These are phyloP conservation scores for Paracanthobrama guichenoti DNA, from an alignment of 2,113 vertebrate genomes.

Conservation along the genomic window DNA sequence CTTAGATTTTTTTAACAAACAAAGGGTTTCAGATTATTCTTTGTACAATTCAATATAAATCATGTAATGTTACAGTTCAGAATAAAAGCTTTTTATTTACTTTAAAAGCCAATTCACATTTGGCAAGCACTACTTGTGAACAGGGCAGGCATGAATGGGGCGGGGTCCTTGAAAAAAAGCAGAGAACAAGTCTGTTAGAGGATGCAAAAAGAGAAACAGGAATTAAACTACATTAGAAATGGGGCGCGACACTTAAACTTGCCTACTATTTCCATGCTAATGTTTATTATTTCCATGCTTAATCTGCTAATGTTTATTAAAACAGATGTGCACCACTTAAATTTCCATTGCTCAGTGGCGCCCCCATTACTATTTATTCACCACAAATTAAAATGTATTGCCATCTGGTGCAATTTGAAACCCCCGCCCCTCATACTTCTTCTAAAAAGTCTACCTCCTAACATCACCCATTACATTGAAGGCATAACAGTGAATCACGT, in stretches of 20 bases:
- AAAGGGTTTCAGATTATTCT: too few relatives aligned
- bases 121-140: too few relatives aligned
- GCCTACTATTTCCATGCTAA: constrained; percentile 19
- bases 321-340: constrained; percentile 77
- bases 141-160: too few relatives aligned
- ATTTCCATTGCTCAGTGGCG: constrained; percentile 78
- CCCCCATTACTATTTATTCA: constrained; percentile 71
- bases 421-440: constrained; percentile 24
- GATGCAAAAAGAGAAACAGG: background rate
- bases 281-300: constrained; percentile 30
- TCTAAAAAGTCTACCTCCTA: constrained; percentile 15
- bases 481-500: background rate
- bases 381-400: constrained; percentile 73
- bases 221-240: background rate
- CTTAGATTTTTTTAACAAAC: too few relatives aligned
- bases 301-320: constrained; percentile 79
- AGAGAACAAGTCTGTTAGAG: background rate
- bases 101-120: too few relatives aligned
- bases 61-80: too few relatives aligned
- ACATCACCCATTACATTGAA: constrained; percentile 25
- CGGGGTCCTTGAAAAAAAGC: too few relatives aligned
- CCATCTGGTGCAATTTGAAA: constrained; percentile 78
- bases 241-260: background rate
- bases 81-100: too few relatives aligned
- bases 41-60: too few relatives aligned